These are phyloP conservation scores for Platichthys stellatus DNA, from an alignment of 2,113 vertebrate genomes.

Conservation along the genomic window DNA sequence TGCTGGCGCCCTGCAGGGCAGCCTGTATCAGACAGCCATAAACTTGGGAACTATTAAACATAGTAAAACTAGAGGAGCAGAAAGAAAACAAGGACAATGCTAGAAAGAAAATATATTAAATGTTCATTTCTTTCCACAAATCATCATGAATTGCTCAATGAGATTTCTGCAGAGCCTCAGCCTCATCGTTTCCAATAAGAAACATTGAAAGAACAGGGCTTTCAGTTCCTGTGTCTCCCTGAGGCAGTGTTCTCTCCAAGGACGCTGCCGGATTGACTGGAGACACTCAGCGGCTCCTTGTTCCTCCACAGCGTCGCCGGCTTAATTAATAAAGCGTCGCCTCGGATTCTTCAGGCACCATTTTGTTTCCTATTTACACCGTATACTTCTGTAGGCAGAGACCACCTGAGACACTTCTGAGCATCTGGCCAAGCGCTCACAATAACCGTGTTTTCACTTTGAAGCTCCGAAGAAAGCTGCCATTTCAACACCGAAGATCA, in stretches of 20 bases:
- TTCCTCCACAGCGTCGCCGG: constrained; percentile 35
- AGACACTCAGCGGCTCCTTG: constrained; percentile 48
- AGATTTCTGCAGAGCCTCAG: constrained; percentile 5
- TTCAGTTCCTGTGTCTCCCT: constrained; percentile 31
- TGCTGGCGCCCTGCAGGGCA: constrained; percentile 46
- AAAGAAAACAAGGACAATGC: constrained; percentile 6
- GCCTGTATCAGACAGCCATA: constrained; percentile 14
- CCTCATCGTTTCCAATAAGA: neutral
- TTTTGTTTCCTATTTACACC: constrained; percentile 50
- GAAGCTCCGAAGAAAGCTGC: constrained; percentile 37
- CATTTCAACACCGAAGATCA: constrained; percentile 55
- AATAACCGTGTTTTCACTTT: constrained; percentile 36
- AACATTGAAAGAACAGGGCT: constrained; percentile 18
- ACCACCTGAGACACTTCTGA: constrained; percentile 46
- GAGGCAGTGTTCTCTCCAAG: constrained; percentile 29
- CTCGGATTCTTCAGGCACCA: constrained; percentile 32
- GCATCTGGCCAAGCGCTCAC: constrained; percentile 36
- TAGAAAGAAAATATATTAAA: neutral
- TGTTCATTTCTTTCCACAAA: neutral
- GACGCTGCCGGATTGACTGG: constrained; percentile 33
- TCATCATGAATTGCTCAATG: neutral
- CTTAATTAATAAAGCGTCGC: constrained; percentile 59
- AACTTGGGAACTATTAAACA: constrained; percentile 35
- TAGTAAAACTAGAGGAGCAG: constrained; percentile 19
- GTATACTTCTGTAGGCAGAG: constrained; percentile 40